These are phyloP conservation scores for Paradoxurus hermaphroditus DNA, from an alignment of 2,113 vertebrate genomes.

Conservation along the genomic window DNA sequence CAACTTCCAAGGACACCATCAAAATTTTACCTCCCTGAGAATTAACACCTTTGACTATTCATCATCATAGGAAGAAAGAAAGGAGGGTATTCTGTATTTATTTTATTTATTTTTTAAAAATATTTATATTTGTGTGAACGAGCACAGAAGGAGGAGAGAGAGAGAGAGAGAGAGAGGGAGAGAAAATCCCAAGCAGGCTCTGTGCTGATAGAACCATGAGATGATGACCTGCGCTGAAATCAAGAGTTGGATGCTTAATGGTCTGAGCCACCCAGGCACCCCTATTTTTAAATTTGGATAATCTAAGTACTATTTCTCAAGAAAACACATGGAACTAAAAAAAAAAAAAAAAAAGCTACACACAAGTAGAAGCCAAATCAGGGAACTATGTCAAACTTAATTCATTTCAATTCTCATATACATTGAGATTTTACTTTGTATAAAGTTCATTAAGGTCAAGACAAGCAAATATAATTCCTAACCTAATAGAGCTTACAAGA, in stretches of 20 bases:
- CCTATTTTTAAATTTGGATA: background rate
- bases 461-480: background rate
- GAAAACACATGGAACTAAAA: background rate
- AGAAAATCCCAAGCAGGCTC: no score
- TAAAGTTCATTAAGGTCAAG: background rate
- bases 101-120: background rate
- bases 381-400: conserved; percentile 23
- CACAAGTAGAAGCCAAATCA: background rate
- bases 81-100: background rate
- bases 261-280: no score
- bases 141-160: no score
- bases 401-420: background rate
- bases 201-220: no score
- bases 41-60: background rate
- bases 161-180: no score
- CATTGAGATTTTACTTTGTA: background rate
- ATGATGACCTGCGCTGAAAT: no score
- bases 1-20: background rate
- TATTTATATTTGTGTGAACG: no score
- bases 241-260: no score
- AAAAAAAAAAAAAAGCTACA: conserved; percentile 18
- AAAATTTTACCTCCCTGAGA: background rate
- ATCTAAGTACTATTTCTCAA: conserved; percentile 10
- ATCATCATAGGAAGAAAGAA: background rate
- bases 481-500: background rate